Evolutionary conservation across 2,797 vertebrate species (phyloP).

Genomic region (Microhierax caerulescens): DNA sequence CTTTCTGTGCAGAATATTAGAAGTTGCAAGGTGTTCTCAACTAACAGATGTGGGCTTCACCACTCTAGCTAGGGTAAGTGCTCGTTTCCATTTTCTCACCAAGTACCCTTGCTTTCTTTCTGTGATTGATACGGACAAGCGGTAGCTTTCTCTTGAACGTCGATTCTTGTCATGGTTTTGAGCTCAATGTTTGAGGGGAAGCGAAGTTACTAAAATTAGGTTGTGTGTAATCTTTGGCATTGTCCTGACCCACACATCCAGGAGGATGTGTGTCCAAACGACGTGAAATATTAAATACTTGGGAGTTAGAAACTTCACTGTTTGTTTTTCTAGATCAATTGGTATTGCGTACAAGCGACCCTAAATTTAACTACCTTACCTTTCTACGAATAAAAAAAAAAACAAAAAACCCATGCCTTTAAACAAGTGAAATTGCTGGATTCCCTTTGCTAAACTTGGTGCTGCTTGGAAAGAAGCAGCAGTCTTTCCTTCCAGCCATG

Average conservation of each 20-base stretch:
- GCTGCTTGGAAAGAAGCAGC: neutral
- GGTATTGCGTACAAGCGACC: neutral
- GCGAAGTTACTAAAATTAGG: rapidly evolving
- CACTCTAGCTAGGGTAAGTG: conserved; percentile 92
- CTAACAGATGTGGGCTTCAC: conserved; percentile 97
- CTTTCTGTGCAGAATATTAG: conserved; percentile 87
- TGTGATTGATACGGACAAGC: rapidly evolving
- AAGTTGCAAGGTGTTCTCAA: conserved; percentile 95
- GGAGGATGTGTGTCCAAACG: neutral
- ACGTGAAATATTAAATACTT: rapidly evolving
- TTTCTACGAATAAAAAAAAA: neutral
- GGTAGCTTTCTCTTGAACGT: neutral
- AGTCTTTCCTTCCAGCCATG: neutral
- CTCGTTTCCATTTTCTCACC: neutral
- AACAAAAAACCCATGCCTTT: neutral
- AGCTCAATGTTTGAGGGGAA: rapidly evolving
- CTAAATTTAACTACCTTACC: neutral
- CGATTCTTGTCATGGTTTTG: rapidly evolving
- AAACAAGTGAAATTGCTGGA: neutral
- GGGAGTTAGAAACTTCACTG: rapidly evolving
- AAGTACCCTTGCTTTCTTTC: neutral
- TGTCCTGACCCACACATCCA: rapidly evolving
- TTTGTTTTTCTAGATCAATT: neutral
- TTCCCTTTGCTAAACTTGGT: neutral
- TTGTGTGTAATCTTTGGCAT: rapidly evolving